Conservation (phyloP, 2,113 vertebrate species). For the Cnemophilus loriae region DNA sequence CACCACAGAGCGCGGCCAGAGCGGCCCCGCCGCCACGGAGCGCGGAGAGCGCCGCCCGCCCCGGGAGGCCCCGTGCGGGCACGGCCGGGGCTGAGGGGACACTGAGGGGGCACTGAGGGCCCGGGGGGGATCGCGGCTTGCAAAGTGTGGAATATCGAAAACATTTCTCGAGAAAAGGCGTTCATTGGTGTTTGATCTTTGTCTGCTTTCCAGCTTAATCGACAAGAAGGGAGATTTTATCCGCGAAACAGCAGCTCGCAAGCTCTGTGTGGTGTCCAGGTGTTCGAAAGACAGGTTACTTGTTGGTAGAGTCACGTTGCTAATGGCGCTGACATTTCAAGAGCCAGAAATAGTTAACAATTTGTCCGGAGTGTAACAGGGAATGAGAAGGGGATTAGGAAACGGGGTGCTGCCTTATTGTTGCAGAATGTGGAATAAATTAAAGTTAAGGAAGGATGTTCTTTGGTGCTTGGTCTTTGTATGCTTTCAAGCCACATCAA, state of each 20-base stretch:
- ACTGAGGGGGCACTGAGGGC: no score
- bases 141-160: accelerated
- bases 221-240: background rate
- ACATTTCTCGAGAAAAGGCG: accelerated
- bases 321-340: background rate
- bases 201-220: background rate
- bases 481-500: background rate
- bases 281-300: background rate
- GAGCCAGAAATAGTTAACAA: background rate
- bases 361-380: background rate
- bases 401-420: background rate
- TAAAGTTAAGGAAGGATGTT: background rate
- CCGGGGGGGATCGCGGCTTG: accelerated
- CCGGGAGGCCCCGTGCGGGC: background rate
- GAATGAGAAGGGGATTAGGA: background rate
- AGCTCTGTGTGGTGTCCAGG: background rate
- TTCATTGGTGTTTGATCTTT: background rate
- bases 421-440: background rate
- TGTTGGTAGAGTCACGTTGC: background rate
- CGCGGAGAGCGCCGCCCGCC: background rate
- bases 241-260: background rate
- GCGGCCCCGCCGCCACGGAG: background rate
- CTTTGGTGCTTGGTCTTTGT: background rate
- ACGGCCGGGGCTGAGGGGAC: background rate
- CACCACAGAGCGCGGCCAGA: background rate